These are phyloP conservation scores for Mechanitis messenoides DNA, from an alignment of 2,888 invertebrate genomes.

Conservation along the genomic window DNA sequence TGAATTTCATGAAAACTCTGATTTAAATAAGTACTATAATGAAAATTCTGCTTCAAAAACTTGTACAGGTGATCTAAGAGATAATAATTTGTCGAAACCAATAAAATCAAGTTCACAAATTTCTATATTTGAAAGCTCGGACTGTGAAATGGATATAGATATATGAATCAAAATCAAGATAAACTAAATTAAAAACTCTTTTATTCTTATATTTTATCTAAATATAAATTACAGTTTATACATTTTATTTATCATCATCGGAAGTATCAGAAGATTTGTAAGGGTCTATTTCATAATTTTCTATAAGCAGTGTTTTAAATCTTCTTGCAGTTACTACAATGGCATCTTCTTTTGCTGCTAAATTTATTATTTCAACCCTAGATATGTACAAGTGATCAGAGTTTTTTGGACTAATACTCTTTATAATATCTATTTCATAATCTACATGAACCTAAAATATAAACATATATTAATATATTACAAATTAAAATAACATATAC, in stretches of 20 bases:
- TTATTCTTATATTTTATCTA: slow-evolving; percentile 14
- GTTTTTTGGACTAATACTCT: slow-evolving; percentile 80
- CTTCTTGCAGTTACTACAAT: slow-evolving; percentile 79
- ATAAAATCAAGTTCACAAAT: slow-evolving; percentile 52
- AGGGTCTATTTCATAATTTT: slow-evolving; percentile 80
- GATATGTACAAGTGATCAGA: slow-evolving; percentile 81
- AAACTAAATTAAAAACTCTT: slow-evolving; percentile 10
- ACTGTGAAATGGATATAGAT: slow-evolving; percentile 73
- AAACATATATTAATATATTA: neutral
- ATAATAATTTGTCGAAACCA: slow-evolving; percentile 28
- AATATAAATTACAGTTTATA: slow-evolving; percentile 10
- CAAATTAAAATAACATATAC: neutral
- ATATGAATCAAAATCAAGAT: slow-evolving; percentile 42
- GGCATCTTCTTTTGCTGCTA: slow-evolving; percentile 72
- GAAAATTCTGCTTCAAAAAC: slow-evolving; percentile 32
- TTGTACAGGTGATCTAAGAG: slow-evolving; percentile 18
- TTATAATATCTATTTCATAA: slow-evolving; percentile 88
- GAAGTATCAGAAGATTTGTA: slow-evolving; percentile 49
- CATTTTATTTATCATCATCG: slow-evolving; percentile 32
- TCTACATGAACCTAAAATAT: slow-evolving; percentile 76
- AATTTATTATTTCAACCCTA: slow-evolving; percentile 79
- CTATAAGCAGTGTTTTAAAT: slow-evolving; percentile 82
- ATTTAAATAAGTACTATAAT: slow-evolving; percentile 51
- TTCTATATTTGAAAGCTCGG: slow-evolving; percentile 71
- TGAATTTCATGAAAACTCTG: slow-evolving; percentile 48